Evolutionary conservation across 2,113 vertebrate species (phyloP).

Genomic region (Hiodon tergisus): DNA sequence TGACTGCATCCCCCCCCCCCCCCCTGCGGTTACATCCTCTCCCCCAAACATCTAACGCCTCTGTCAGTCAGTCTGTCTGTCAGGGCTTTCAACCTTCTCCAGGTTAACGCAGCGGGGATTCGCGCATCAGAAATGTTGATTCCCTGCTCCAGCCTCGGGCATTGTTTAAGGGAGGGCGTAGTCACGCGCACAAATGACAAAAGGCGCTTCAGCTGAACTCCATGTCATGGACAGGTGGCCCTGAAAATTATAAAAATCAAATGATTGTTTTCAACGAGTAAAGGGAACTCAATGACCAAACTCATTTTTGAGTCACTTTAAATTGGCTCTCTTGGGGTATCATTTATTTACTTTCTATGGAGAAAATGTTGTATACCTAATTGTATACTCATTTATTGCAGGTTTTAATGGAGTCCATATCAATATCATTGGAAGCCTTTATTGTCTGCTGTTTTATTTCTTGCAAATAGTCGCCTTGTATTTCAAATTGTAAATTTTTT

Average conservation of each 20-base stretch:
- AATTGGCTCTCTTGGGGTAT: background rate
- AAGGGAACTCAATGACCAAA: background rate
- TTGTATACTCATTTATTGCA: background rate
- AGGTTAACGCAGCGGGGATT: background rate
- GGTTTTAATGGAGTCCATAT: constrained; percentile 17
- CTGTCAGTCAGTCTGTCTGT: background rate
- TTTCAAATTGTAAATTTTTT: constrained; percentile 18
- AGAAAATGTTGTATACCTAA: background rate
- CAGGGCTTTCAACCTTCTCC: background rate
- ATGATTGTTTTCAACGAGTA: too few species aligned
- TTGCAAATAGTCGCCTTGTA: background rate
- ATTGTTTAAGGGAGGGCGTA: too few species aligned
- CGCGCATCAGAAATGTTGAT: too few species aligned
- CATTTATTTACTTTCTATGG: background rate
- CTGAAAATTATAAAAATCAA: too few species aligned
- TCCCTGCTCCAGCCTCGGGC: too few species aligned
- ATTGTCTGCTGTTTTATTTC: constrained; percentile 16
- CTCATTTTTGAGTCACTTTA: background rate
- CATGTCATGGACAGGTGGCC: too few species aligned
- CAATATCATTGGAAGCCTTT: constrained; percentile 15
- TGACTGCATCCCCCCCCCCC: background rate
- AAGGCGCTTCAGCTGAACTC: too few species aligned
- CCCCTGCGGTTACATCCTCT: background rate
- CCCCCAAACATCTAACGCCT: constrained; percentile 1
- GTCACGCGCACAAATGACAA: too few species aligned